Evolutionary conservation across 2,113 vertebrate species (phyloP), one percentile per base, ranked within the genome.

Genomic region (Abramis brama): DNA sequence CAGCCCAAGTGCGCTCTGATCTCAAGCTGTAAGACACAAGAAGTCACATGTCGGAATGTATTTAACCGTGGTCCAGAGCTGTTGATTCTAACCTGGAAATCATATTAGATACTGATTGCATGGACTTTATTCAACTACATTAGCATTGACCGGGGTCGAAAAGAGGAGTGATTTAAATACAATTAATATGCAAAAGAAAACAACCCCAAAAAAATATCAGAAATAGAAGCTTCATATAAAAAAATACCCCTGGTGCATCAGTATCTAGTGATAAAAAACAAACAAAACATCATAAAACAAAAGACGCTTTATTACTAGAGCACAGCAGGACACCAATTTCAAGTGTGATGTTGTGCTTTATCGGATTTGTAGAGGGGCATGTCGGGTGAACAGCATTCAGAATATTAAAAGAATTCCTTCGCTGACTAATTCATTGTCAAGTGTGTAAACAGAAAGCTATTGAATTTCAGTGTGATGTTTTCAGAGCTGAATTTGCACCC

Each of bases 141-240:
- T 86, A 88, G 91, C 90, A 92, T 91, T 88, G 86, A 87, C 83
- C 74, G 62, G 82, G 90, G 73, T 86, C 87, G 87, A 88, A 89
- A 89, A 89, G 84, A 87, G 64, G 80, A 75, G 84, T 88, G 90
- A 91, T 91, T 85, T 86, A 85, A 88, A 89, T 77, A 82, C 82
- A 82, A 77, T 78, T 76, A 87, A 87, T 68, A 30, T 55, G 25
- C 15, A 17, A 39, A 59, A 71, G 71, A 55, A 59, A 86, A 68
- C 11, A 70, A 68, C 33, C 17, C 17, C 19, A 2, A 50, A 45
- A 23, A 39, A 0, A 64, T 17, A 86, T 79, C 68, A 89, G 59
- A 90, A 90, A 91, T 79, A 81, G 74, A 87, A 85, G 39, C 39
- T 79, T 73, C 87, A 90, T 91, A 89, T 90, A 52, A 59, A 66